Evolutionary conservation across 2,113 vertebrate genomes (phyloP).

Genomic region (Apteryx owenii): DNA sequence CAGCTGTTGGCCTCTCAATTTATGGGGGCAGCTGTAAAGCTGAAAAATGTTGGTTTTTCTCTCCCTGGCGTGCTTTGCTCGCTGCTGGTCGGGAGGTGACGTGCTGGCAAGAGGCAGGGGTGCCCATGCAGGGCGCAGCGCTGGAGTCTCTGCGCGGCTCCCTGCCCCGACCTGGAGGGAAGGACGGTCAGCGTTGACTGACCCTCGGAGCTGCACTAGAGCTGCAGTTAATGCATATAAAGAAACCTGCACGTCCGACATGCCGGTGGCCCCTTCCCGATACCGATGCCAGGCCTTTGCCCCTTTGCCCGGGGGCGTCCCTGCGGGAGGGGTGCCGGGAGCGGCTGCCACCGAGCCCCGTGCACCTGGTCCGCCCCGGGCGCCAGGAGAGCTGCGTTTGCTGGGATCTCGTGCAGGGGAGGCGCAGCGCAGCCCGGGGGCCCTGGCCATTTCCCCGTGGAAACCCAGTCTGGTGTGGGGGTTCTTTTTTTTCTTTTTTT

Average conservation of each 20-base stretch:
- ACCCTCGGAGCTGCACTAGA: background rate
- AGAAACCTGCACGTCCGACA: background rate
- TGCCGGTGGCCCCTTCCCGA: background rate
- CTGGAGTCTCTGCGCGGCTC: background rate
- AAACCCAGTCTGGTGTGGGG: background rate
- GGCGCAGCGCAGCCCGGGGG: background rate
- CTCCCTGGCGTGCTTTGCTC: background rate
- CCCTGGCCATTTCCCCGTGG: background rate
- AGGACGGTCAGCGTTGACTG: background rate
- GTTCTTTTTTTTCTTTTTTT: background rate
- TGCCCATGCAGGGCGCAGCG: background rate
- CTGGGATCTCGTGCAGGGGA: background rate
- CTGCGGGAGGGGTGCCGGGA: too few relatives aligned
- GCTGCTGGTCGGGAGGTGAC: background rate
- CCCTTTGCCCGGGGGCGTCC: background rate
- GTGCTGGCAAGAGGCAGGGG: background rate
- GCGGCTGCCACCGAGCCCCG: too few relatives aligned
- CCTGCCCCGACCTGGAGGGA: background rate
- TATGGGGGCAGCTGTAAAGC: constrained; percentile 54
- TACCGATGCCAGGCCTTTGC: background rate
- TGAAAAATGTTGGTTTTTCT: constrained; percentile 24
- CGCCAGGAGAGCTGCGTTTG: background rate
- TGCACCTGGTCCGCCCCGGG: too few relatives aligned
- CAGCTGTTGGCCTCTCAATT: constrained; percentile 43
- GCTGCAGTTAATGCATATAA: background rate